Percentiles rank a stretch among this genome's conserved stretches.
These are phyloP conservation scores for Maniola hyperantus DNA, from an alignment of 2,888 invertebrate species.

Conservation along the genomic window DNA sequence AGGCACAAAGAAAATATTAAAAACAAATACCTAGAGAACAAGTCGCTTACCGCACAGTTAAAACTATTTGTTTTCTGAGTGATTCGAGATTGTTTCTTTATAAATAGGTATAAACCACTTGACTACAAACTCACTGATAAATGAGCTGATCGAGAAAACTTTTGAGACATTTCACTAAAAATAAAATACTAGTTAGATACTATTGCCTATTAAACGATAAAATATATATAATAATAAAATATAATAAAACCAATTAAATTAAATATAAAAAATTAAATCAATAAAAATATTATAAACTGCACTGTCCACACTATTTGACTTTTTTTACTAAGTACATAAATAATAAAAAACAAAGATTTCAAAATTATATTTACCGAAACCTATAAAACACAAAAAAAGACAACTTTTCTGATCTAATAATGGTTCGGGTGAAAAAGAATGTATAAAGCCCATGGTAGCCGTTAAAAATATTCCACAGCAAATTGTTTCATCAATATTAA, in stretches of 20 bases:
- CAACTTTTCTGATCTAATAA: too few relatives aligned
- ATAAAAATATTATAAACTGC: too few relatives aligned
- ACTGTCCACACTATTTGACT: too few relatives aligned
- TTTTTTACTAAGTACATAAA: too few relatives aligned
- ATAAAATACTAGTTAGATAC: neutral
- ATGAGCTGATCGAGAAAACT: neutral
- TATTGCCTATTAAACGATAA: neutral
- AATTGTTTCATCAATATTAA: neutral
- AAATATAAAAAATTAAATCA: too few relatives aligned
- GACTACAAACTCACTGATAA: constrained; percentile 14
- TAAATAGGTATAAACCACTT: constrained; percentile 4
- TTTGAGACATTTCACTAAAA: neutral
- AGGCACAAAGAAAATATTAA: neutral
- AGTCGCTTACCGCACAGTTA: neutral
- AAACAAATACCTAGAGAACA: neutral
- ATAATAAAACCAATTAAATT: too few relatives aligned
- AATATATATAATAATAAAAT: too few relatives aligned
- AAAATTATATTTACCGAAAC: too few relatives aligned
- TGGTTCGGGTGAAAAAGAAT: too few relatives aligned
- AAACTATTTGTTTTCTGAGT: constrained; percentile 6
- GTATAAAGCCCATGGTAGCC: neutral
- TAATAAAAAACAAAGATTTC: too few relatives aligned
- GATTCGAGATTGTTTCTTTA: constrained; percentile 10
- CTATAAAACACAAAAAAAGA: too few relatives aligned
- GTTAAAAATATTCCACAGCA: neutral